A percentile compares a stretch with the other conserved stretches of the same genome.
phyloP scores from a whole-genome alignment of 2,888 invertebrate species.

The Caenorhabditis auriculariae region DNA sequence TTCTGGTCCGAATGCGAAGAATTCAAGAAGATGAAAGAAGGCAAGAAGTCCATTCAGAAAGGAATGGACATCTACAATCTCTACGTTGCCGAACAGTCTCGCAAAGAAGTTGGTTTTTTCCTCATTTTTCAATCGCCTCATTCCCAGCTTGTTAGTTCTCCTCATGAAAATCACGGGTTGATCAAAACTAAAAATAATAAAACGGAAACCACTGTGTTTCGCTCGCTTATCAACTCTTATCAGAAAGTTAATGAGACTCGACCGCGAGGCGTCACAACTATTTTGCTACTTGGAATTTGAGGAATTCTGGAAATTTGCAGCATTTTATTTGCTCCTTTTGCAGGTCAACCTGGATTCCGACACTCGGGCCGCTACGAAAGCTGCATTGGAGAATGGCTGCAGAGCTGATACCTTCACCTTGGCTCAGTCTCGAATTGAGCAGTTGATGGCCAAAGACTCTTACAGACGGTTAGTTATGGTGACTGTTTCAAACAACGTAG shows the following conservation, averaged over 20 bases:
- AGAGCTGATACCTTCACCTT: conserved; percentile 52
- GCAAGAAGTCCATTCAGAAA: conserved; percentile 48
- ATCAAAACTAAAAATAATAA: no score
- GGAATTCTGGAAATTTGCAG: background rate
- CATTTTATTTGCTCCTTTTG: conserved; percentile 6
- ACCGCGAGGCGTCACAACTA: no score
- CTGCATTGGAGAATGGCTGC: conserved; percentile 49
- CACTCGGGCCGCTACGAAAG: conserved; percentile 54
- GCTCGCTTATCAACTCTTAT: no score
- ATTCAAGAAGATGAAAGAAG: conserved; percentile 59
- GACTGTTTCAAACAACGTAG: no score
- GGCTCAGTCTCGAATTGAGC: conserved; percentile 56
- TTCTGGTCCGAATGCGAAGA: conserved; percentile 59
- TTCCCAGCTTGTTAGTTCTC: background rate
- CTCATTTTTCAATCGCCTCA: background rate
- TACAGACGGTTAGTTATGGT: conserved; percentile 48
- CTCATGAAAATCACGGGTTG: no score
- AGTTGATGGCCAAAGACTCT: conserved; percentile 58
- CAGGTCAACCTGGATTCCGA: conserved; percentile 59
- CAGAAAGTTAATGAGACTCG: no score
- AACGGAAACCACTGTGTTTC: no score
- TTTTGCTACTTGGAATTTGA: background rate
- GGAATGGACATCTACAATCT: conserved; percentile 53
- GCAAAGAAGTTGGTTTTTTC: conserved; percentile 44
- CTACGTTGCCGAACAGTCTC: conserved; percentile 49